Conservation (phyloP, 2,888 invertebrate species). For the Bimastos eiseni region DNA sequence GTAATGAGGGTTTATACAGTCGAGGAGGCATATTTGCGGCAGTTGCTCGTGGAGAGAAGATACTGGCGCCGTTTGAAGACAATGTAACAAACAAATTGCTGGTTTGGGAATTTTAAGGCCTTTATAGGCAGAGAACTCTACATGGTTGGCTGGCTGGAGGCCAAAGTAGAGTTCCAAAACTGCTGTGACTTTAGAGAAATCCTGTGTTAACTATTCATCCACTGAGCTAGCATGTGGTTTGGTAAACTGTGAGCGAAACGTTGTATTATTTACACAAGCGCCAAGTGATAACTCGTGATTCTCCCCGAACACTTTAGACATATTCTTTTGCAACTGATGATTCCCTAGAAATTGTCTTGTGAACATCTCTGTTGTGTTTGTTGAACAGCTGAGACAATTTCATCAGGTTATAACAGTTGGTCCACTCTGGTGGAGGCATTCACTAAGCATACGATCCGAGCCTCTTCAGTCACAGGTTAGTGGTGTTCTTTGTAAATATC, state of each 20-base stretch:
- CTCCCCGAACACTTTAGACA: background rate
- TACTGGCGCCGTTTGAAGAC: background rate
- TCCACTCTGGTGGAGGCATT: background rate
- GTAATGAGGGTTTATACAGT: background rate
- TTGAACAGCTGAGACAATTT: background rate
- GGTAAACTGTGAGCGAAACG: background rate
- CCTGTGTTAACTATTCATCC: background rate
- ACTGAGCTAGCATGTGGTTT: background rate
- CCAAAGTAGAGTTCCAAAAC: background rate
- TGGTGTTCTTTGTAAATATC: background rate
- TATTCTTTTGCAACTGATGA: background rate
- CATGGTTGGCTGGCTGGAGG: background rate
- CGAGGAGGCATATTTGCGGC: background rate
- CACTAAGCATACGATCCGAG: conserved; percentile 6
- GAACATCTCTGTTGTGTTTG: background rate
- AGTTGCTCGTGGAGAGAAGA: background rate
- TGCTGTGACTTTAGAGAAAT: background rate
- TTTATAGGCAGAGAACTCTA: background rate
- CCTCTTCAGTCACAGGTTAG: background rate
- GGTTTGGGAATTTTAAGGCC: background rate
- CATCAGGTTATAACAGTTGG: background rate
- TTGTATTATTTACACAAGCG: background rate
- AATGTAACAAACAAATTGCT: conserved; percentile 13
- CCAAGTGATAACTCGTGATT: too few relatives aligned
- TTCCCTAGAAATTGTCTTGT: background rate